Percentiles rank a stretch among this genome's conserved stretches.
phyloP scores from a whole-genome alignment of 2,888 invertebrate genomes.

The Zaprionus lineosus region DNA sequence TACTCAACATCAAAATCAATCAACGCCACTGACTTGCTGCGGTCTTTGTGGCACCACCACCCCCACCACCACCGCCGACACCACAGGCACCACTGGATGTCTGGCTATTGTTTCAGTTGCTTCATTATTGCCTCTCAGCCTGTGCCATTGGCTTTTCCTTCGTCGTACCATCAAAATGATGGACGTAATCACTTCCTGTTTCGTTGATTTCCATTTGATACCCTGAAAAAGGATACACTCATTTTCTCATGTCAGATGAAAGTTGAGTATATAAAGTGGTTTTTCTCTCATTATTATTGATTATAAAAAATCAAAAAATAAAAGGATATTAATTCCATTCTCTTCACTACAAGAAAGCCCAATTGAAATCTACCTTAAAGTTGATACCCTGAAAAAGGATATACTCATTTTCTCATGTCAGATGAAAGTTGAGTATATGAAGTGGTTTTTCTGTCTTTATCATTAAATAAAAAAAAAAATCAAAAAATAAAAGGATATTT shows the following conservation, averaged over 20 bases:
- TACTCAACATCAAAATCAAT: constrained; percentile 58
- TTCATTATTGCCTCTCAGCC: constrained; percentile 60
- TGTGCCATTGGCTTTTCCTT: constrained; percentile 6
- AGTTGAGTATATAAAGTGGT: too few species aligned
- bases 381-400: background rate
- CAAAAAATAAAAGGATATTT: too few species aligned
- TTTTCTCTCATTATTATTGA: too few species aligned
- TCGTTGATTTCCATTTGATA: constrained; percentile 29
- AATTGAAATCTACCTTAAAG: too few species aligned
- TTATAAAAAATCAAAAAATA: too few species aligned
- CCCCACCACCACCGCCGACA: background rate
- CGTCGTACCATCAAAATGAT: constrained; percentile 59
- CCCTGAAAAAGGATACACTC: background rate
- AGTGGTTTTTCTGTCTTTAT: too few species aligned
- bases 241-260: background rate
- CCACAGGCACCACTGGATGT: constrained; percentile 45
- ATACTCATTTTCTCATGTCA: background rate
- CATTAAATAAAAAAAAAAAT: too few species aligned
- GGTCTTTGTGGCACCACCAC: constrained; percentile 44
- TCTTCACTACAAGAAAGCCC: too few species aligned
- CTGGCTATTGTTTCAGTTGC: constrained; percentile 65
- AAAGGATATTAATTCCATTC: too few species aligned
- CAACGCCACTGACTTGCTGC: constrained; percentile 40
- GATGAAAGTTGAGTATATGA: too few species aligned
- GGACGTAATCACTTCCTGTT: constrained; percentile 74